Evolutionary conservation across 2,888 invertebrate species (phyloP).

Genomic region (Sipha maydis): DNA sequence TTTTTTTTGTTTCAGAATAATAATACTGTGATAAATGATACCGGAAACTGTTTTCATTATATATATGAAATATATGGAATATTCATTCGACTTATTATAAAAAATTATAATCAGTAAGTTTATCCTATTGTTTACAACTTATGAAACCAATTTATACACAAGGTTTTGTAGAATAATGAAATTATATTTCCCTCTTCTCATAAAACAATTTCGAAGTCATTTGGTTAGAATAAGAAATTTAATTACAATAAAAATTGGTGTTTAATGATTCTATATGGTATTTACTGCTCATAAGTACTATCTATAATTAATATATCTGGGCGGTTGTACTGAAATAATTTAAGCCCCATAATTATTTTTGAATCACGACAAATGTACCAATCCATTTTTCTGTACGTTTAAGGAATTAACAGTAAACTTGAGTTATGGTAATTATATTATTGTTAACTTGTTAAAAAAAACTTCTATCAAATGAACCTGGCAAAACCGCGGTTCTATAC

Average conservation of each 20-base stretch:
- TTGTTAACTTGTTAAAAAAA: not conserved
- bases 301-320: too few species aligned
- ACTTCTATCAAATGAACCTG: not conserved
- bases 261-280: not conserved
- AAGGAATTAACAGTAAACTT: not conserved
- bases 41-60: not conserved
- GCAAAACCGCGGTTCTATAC: not conserved
- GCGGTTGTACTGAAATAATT: not conserved
- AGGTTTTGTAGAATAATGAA: not conserved
- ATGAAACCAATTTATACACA: not conserved
- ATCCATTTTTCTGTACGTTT: not conserved
- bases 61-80: too few species aligned
- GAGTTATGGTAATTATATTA: not conserved
- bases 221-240: not conserved
- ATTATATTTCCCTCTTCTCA: not conserved
- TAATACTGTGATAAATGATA: not conserved
- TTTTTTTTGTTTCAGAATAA: slow-evolving; percentile 34
- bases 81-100: not conserved
- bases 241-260: slow-evolving; percentile 11
- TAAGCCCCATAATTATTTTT: slow-evolving; percentile 1
- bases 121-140: slow-evolving; percentile 2
- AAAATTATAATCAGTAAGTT: slow-evolving; percentile 51
- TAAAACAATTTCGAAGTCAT: not conserved
- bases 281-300: not conserved
- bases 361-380: not conserved